phyloP scores from a whole-genome alignment of 2,888 invertebrate species.

The Drosophila tripunctata region DNA sequence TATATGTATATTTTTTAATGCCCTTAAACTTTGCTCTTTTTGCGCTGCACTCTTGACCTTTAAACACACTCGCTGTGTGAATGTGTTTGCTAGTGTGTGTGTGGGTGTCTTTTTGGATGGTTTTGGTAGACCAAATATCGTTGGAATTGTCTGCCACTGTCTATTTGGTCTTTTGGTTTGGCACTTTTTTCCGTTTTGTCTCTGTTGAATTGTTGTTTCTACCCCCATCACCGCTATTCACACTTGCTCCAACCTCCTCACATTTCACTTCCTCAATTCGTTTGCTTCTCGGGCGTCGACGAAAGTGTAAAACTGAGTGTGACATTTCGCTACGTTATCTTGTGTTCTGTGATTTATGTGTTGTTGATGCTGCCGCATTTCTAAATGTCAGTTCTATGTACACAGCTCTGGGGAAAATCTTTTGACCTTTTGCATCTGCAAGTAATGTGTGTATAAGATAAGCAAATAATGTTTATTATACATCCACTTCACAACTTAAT shows the following conservation, averaged over 20 bases:
- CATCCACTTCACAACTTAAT: constrained; percentile 13
- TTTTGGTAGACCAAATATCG: constrained; percentile 19
- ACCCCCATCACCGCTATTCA: not conserved
- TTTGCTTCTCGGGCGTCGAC: not conserved
- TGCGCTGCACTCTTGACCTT: constrained; percentile 77
- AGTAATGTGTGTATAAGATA: constrained; percentile 20
- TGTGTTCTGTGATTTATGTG: constrained; percentile 64
- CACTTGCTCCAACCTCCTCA: not conserved
- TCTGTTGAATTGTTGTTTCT: constrained; percentile 4
- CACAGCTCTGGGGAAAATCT: constrained; percentile 12
- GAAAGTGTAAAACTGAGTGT: constrained; percentile 60
- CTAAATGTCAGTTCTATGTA: constrained; percentile 46
- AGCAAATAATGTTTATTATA: constrained; percentile 27
- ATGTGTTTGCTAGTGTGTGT: constrained; percentile 27
- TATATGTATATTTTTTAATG: constrained; percentile 59
- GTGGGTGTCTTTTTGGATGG: constrained; percentile 35
- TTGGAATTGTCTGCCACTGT: constrained; percentile 54
- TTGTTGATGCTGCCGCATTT: constrained; percentile 42
- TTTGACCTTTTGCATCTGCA: constrained; percentile 48
- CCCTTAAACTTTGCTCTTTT: constrained; percentile 79
- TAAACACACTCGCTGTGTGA: constrained; percentile 48
- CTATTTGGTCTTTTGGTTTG: constrained; percentile 34
- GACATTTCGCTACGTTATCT: constrained; percentile 67
- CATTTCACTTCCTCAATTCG: constrained; percentile 3
- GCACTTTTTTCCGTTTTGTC: constrained; percentile 38